Percentiles rank a stretch among this genome's conserved stretches.
phyloP scores from a whole-genome alignment of 2,888 invertebrate species.

The Tethea ocularis region DNA sequence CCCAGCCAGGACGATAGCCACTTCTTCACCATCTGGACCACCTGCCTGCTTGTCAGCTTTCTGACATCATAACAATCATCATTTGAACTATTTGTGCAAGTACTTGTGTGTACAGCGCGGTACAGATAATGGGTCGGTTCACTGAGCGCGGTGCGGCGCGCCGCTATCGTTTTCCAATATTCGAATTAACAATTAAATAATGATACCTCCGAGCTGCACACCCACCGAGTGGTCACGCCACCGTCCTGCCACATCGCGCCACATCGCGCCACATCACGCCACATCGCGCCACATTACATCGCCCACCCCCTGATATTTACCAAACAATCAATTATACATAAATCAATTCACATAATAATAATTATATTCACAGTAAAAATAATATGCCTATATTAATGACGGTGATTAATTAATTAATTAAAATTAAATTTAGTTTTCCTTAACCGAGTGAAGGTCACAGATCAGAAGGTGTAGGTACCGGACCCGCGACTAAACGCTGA shows the following conservation, averaged over 20 bases:
- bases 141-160: neutral
- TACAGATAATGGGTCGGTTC: neutral
- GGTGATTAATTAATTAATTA: neutral
- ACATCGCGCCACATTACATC: neutral
- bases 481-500: neutral
- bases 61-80: too few species aligned
- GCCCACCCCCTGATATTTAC: neutral
- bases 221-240: neutral
- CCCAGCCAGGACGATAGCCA: too few species aligned
- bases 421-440: neutral
- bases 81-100: too few species aligned
- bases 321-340: too few species aligned
- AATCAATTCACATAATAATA: too few species aligned
- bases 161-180: constrained; percentile 5
- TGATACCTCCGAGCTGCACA: neutral
- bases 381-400: neutral
- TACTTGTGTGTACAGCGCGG: neutral
- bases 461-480: neutral
- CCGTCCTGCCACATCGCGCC: neutral
- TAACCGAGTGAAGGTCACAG: neutral
- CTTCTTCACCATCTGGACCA: too few species aligned
- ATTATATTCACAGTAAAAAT: neutral
- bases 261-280: neutral
- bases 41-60: too few species aligned
- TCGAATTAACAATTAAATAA: neutral